phyloP scores from a whole-genome alignment of 2,797 vertebrate genomes.

The Megaceryle alcyon region DNA sequence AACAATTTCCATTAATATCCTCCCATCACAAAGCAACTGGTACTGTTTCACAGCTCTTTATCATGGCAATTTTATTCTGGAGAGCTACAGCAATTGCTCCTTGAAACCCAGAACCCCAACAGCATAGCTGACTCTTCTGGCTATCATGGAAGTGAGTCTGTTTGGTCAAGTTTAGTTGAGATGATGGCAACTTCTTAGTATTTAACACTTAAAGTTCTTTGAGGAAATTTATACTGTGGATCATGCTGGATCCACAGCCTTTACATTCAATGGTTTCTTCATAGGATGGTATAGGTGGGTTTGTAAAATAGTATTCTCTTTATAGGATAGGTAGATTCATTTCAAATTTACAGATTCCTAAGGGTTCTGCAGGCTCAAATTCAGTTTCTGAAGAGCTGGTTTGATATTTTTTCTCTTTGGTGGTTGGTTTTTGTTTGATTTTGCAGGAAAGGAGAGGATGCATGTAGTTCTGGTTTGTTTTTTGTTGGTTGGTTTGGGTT shows the following conservation, averaged over 20 bases:
- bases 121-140: background rate
- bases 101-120: background rate
- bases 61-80: background rate
- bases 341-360: background rate
- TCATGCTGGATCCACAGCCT: background rate
- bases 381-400: background rate
- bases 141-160: background rate
- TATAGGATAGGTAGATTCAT: background rate
- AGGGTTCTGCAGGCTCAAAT: background rate
- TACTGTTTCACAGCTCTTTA: conserved; percentile 20
- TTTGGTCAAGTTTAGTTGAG: background rate
- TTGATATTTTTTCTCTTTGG: background rate
- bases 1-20: conserved; percentile 4
- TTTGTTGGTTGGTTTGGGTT: too few species aligned
- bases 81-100: background rate
- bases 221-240: background rate
- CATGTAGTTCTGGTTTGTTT: background rate
- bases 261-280: background rate
- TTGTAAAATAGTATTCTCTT: background rate
- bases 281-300: background rate
- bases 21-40: conserved; percentile 19
- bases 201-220: background rate
- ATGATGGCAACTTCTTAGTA: background rate
- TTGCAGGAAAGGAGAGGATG: background rate
- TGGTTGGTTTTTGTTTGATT: background rate